Conservation (phyloP, 2,888 invertebrate species). For the Orchestes rusci region DNA sequence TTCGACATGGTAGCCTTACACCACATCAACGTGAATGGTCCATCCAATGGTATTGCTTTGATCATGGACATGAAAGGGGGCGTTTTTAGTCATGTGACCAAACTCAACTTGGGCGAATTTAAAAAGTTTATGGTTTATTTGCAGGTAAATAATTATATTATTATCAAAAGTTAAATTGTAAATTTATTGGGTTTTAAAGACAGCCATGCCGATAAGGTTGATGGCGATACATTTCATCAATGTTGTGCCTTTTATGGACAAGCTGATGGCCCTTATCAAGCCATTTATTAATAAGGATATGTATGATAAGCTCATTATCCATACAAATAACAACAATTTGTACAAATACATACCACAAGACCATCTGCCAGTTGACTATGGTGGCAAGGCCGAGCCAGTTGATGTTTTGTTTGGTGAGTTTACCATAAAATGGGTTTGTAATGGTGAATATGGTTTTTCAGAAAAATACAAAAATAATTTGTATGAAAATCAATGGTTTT, state of each 20-base stretch:
- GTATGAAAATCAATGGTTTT: conserved; percentile 39
- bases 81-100: conserved; percentile 56
- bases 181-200: too few species aligned
- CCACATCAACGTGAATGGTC: conserved; percentile 50
- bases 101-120: conserved; percentile 54
- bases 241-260: conserved; percentile 43
- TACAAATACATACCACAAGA: conserved; percentile 48
- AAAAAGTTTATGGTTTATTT: conserved; percentile 63
- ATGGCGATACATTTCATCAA: conserved; percentile 46
- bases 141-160: too few species aligned
- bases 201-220: conserved; percentile 45
- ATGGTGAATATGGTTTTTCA: too few species aligned
- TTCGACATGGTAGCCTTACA: conserved; percentile 55
- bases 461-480: conserved; percentile 35
- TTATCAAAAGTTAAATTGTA: too few species aligned
- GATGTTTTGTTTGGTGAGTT: conserved; percentile 14
- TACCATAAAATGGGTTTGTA: too few species aligned
- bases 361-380: conserved; percentile 46
- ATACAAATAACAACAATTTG: conserved; percentile 27
- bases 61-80: conserved; percentile 57
- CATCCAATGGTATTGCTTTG: conserved; percentile 52
- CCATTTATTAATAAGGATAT: conserved; percentile 49
- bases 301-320: conserved; percentile 30
- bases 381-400: conserved; percentile 31
- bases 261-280: conserved; percentile 43